phyloP scores from a whole-genome alignment of 2,113 vertebrate genomes.

The Hippoglossus stenolepis region DNA sequence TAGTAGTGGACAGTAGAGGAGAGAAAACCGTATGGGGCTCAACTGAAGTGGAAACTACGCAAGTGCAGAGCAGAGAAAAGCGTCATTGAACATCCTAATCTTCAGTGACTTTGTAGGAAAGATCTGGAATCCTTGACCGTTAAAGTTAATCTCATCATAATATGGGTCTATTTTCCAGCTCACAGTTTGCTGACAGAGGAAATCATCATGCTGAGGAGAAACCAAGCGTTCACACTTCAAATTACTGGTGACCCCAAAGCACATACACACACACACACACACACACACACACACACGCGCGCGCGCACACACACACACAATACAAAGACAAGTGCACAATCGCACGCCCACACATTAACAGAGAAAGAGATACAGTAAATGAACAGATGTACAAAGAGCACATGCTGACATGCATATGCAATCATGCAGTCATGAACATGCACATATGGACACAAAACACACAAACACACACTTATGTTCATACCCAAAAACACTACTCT shows the following conservation, averaged over 20 bases:
- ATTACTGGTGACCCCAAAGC: slow-evolving; percentile 74
- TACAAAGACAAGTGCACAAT: slow-evolving; percentile 34
- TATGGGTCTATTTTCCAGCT: slow-evolving; percentile 79
- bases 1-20: slow-evolving; percentile 1
- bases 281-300: slow-evolving; percentile 16
- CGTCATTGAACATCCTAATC: slow-evolving; percentile 65
- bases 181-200: slow-evolving; percentile 81
- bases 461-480: slow-evolving; percentile 18
- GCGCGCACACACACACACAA: slow-evolving; percentile 25
- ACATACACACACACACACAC: slow-evolving; percentile 4
- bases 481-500: neutral
- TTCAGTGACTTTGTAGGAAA: slow-evolving; percentile 78
- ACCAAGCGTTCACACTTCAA: slow-evolving; percentile 82
- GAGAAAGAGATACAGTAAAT: slow-evolving; percentile 33
- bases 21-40: slow-evolving; percentile 16
- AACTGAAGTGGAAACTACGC: slow-evolving; percentile 27
- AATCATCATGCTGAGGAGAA: slow-evolving; percentile 79
- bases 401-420: slow-evolving; percentile 58
- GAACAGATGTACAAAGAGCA: slow-evolving; percentile 59
- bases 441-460: slow-evolving; percentile 47
- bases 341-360: slow-evolving; percentile 22
- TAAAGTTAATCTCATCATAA: slow-evolving; percentile 79
- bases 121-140: slow-evolving; percentile 80
- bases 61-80: slow-evolving; percentile 32
- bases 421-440: slow-evolving; percentile 24